Conservation (phyloP, 2,888 invertebrate genomes). For the Acanthosepion lycidas region DNA sequence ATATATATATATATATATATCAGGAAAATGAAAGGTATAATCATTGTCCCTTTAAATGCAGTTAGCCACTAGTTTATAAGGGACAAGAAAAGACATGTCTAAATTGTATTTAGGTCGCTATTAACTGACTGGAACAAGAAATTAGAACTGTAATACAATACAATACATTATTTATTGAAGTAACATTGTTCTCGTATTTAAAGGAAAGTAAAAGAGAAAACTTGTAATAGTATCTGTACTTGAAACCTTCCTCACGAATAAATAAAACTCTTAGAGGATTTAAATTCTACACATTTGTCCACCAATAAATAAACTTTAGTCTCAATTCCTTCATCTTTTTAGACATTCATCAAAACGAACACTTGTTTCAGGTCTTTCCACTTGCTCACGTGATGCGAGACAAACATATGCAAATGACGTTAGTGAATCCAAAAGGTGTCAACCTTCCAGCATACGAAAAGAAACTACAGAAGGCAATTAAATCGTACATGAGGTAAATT, state of each 20-base stretch:
- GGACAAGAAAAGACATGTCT: too few relatives aligned
- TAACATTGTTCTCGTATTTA: too few relatives aligned
- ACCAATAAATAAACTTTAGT: neutral
- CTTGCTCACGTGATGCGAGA: slow-evolving; percentile 68
- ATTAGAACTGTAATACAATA: too few relatives aligned
- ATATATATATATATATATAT: too few relatives aligned
- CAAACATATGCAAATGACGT: slow-evolving; percentile 60
- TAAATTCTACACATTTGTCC: neutral
- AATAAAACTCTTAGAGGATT: neutral
- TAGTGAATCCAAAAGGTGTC: slow-evolving; percentile 72
- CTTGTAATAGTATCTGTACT: neutral
- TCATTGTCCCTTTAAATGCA: too few relatives aligned
- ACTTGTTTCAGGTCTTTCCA: slow-evolving; percentile 67
- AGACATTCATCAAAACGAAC: neutral
- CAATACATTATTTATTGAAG: too few relatives aligned
- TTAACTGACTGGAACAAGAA: too few relatives aligned
- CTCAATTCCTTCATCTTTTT: neutral
- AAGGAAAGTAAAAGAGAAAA: too few relatives aligned
- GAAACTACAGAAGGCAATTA: slow-evolving; percentile 63
- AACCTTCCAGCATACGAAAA: slow-evolving; percentile 68
- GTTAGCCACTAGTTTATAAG: too few relatives aligned
- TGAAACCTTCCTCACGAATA: neutral
- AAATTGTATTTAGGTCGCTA: too few relatives aligned
- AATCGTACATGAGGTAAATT: slow-evolving; percentile 63
- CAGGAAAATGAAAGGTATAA: too few relatives aligned